phyloP scores from a whole-genome alignment of 2,113 vertebrate genomes.

The Prionailurus viverrinus region DNA sequence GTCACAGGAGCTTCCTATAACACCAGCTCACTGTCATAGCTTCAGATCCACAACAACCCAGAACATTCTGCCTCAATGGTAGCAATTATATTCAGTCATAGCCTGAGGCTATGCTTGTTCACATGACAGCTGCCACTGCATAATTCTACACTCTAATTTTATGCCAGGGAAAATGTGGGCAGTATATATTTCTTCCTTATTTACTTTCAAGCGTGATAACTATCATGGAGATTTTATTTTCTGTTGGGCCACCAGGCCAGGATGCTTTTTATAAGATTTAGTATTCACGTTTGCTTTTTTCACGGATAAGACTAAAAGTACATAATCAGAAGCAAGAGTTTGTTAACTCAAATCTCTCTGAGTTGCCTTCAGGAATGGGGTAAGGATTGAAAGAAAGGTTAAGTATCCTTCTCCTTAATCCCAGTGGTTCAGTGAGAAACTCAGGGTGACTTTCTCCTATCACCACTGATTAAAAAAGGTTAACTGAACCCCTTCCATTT shows the following conservation, averaged over 20 bases:
- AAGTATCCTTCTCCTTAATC: not conserved
- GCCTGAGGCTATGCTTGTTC: not conserved
- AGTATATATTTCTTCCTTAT: slow-evolving; percentile 44
- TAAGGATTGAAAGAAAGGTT: not conserved
- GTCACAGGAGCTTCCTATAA: not conserved
- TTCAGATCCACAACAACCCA: not conserved
- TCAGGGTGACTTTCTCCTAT: not conserved
- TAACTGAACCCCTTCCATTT: not conserved
- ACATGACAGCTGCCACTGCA: not conserved
- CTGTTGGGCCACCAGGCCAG: not conserved
- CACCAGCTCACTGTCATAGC: not conserved
- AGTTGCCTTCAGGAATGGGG: not conserved
- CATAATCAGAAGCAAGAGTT: not conserved
- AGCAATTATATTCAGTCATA: not conserved
- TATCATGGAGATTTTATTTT: not conserved
- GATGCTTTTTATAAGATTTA: slow-evolving; percentile 45
- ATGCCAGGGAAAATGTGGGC: slow-evolving; percentile 41
- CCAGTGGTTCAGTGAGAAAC: not conserved
- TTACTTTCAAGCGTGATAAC: slow-evolving; percentile 23
- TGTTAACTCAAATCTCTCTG: not conserved
- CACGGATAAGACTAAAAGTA: not conserved
- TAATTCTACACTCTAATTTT: not conserved
- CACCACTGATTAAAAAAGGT: not conserved
- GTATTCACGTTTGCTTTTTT: not conserved
- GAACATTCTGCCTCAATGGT: slow-evolving; percentile 17